Evolutionary conservation across 2,888 invertebrate species (phyloP).

Genomic region (Lingula anatina): DNA sequence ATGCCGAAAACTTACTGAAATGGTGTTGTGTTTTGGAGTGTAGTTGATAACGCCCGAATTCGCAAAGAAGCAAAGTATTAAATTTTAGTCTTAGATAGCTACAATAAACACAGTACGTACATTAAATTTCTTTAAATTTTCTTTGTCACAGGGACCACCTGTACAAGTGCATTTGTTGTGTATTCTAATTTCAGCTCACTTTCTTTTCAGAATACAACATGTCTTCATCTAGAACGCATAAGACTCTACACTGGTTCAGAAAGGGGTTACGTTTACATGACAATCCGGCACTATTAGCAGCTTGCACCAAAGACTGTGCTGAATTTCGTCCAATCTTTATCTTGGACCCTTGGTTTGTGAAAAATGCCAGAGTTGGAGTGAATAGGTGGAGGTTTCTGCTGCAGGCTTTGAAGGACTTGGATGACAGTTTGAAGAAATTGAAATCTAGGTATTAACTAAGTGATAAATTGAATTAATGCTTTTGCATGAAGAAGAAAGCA

Average conservation of each 20-base stretch:
- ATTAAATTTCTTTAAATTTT: no score
- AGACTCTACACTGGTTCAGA: constrained; percentile 77
- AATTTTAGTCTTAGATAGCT: no score
- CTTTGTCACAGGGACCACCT: no score
- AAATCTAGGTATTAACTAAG: constrained; percentile 61
- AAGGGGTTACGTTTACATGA: constrained; percentile 82
- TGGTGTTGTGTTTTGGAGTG: no score
- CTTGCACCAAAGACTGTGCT: constrained; percentile 63
- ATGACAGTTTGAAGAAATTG: constrained; percentile 68
- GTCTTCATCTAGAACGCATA: constrained; percentile 6
- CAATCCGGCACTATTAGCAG: constrained; percentile 74
- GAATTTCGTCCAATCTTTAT: constrained; percentile 81
- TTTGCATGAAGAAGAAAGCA: no score
- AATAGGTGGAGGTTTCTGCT: constrained; percentile 76
- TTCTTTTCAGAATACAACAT: not conserved
- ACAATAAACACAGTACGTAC: no score
- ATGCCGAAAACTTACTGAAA: no score
- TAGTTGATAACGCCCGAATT: no score
- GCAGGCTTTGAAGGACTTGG: constrained; percentile 78
- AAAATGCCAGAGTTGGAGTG: constrained; percentile 77
- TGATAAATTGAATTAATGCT: no score
- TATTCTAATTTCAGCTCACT: not conserved
- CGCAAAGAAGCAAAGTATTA: no score
- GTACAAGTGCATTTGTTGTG: not conserved
- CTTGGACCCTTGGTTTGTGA: constrained; percentile 85